Conservation (phyloP, 64 coral and sea anemone species). For the Cladopsammia gracilis region DNA sequence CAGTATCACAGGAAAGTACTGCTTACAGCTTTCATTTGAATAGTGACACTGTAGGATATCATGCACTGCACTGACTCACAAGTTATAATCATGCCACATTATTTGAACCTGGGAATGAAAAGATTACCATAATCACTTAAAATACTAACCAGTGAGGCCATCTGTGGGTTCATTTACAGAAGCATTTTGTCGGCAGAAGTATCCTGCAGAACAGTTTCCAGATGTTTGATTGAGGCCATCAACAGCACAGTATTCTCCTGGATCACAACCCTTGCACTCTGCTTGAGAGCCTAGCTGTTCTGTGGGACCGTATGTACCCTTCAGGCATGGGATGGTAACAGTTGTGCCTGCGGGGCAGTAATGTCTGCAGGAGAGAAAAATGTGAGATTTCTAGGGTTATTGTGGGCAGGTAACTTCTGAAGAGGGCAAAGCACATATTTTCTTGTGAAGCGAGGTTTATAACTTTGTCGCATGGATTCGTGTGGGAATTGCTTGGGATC, state of each 20-base stretch:
- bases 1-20: too few species aligned
- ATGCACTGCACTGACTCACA: too few species aligned
- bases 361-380: conserved; percentile 55
- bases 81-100: too few species aligned
- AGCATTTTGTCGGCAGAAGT: conserved; percentile 91
- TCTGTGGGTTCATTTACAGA: conserved; percentile 82
- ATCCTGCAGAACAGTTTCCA: conserved; percentile 95
- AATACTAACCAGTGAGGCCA: conserved; percentile 78
- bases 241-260: conserved; percentile 87
- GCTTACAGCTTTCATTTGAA: too few species aligned
- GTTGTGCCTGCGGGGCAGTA: conserved; percentile 88
- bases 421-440: too few species aligned
- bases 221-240: conserved; percentile 84
- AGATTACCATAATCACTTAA: not conserved
- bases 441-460: too few species aligned
- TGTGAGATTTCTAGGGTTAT: not conserved
- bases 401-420: too few species aligned
- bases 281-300: conserved; percentile 78
- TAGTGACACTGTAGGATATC: too few species aligned
- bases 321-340: conserved; percentile 69
- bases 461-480: too few species aligned
- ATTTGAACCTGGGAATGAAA: too few species aligned
- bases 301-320: conserved; percentile 87
- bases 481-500: too few species aligned
- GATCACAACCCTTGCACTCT: conserved; percentile 86